Evolutionary conservation across 1,140 invertebrate genomes (phyloP).

Genomic region (Aphis gossypii): DNA sequence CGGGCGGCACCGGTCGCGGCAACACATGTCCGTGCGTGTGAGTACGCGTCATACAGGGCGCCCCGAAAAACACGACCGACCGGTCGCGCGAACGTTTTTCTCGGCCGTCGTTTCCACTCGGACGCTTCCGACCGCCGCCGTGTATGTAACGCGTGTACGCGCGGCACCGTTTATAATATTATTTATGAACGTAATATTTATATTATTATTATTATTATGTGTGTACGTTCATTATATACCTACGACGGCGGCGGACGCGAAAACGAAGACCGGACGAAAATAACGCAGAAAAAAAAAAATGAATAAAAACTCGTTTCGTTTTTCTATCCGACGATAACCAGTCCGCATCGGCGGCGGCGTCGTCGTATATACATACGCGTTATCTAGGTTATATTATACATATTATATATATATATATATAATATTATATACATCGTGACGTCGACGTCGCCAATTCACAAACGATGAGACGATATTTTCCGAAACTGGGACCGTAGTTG

Average conservation of each 20-base stretch:
- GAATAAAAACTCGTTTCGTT: constrained; percentile 25
- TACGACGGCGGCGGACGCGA: not conserved
- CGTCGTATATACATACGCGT: not conserved
- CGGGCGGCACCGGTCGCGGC: not conserved
- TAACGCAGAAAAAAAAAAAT: not conserved
- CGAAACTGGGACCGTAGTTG: not conserved
- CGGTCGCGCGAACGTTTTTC: no score
- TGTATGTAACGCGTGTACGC: not conserved
- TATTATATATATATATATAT: not conserved
- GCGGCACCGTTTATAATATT: not conserved
- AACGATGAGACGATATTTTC: not conserved
- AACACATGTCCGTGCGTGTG: constrained; percentile 24
- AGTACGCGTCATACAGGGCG: not conserved
- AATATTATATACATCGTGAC: not conserved
- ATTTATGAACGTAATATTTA: not conserved
- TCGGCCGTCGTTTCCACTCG: not conserved
- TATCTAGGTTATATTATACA: not conserved
- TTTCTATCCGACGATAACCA: not conserved
- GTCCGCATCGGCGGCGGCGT: not conserved
- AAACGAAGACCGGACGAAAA: constrained; percentile 20
- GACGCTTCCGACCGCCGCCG: not conserved
- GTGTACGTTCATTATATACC: not conserved
- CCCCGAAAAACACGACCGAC: not conserved
- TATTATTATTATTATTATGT: not conserved
- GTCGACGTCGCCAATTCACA: not conserved